These are phyloP conservation scores for Triplophysa bombifrons DNA, from an alignment of 2,797 vertebrate genomes.

Conservation along the genomic window DNA sequence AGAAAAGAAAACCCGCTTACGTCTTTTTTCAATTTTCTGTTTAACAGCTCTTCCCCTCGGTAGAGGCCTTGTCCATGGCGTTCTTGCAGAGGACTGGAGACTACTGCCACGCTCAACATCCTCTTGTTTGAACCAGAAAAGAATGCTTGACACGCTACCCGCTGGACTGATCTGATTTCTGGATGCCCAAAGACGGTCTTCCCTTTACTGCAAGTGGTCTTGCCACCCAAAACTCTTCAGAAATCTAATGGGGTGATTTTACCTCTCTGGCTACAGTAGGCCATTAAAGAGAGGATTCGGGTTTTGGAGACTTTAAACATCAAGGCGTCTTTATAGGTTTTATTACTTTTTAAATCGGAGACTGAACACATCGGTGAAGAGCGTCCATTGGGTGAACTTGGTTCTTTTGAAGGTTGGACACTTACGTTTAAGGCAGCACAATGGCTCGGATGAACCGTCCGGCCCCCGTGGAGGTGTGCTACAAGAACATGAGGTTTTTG, in stretches of 20 bases:
- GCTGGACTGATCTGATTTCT: conserved; percentile 75
- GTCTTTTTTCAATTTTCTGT: neutral
- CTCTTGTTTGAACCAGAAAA: conserved; percentile 67
- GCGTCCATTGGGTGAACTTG: neutral
- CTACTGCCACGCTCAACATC: conserved; percentile 92
- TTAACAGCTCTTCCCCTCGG: conserved; percentile 35
- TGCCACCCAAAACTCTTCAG: conserved; percentile 53
- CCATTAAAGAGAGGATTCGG: conserved; percentile 34
- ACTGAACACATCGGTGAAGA: neutral
- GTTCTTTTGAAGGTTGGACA: neutral
- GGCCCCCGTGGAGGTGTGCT: conserved; percentile 89
- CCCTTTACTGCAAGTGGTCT: conserved; percentile 15
- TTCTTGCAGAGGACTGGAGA: conserved; percentile 90
- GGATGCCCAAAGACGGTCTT: conserved; percentile 75
- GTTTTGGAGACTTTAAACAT: conserved; percentile 11
- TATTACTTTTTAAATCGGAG: neutral
- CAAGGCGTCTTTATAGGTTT: neutral
- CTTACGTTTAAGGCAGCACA: conserved; percentile 51
- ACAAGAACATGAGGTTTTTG: conserved; percentile 92
- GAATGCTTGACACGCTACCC: conserved; percentile 54
- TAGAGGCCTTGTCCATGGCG: conserved; percentile 79
- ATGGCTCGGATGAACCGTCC: conserved; percentile 92
- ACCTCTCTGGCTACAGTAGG: conserved; percentile 79
- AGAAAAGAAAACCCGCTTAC: conserved; percentile 12
- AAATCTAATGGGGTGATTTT: conserved; percentile 79